Evolutionary conservation across 2,113 vertebrate species (phyloP).

Genomic region (Burhinus bistriatus): DNA sequence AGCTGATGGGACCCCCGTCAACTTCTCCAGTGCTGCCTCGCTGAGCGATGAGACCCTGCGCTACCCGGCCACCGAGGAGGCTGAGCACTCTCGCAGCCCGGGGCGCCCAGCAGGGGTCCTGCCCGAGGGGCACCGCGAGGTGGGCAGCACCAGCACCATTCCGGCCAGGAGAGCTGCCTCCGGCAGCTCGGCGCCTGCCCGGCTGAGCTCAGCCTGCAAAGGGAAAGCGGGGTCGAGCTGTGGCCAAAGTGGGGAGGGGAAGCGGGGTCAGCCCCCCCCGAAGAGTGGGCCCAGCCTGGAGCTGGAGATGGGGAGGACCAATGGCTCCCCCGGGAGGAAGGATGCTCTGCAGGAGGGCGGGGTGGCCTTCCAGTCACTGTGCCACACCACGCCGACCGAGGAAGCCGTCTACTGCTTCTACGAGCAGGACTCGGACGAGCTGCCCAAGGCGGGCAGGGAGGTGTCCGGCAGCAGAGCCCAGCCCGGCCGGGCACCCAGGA

Average conservation of each 20-base stretch:
- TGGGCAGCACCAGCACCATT: background rate
- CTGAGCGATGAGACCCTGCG: slow-evolving; percentile 92
- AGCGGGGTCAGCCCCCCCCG: background rate
- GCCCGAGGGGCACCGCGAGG: background rate
- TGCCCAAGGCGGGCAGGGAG: slow-evolving; percentile 24
- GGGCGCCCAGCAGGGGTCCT: slow-evolving; percentile 48
- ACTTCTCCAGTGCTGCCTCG: slow-evolving; percentile 90
- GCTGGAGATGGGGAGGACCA: background rate
- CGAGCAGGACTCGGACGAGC: slow-evolving; percentile 66
- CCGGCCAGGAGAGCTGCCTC: background rate
- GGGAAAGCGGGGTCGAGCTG: background rate
- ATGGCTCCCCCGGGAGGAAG: background rate
- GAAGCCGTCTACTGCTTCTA: slow-evolving; percentile 86
- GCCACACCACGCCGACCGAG: slow-evolving; percentile 81
- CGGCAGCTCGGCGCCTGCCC: slow-evolving; percentile 4
- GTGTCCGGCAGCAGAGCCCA: background rate
- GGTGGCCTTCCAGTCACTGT: slow-evolving; percentile 73
- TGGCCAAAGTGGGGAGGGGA: slow-evolving; percentile 60
- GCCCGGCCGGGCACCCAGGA: background rate
- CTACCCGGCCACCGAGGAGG: slow-evolving; percentile 74
- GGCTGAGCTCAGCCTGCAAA: background rate
- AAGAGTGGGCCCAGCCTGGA: background rate
- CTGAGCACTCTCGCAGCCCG: slow-evolving; percentile 42
- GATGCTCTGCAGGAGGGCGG: slow-evolving; percentile 6
- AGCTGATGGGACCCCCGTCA: slow-evolving; percentile 87